Evolutionary conservation across 2,113 vertebrate species (phyloP).

Genomic region (Microtus oregoni): DNA sequence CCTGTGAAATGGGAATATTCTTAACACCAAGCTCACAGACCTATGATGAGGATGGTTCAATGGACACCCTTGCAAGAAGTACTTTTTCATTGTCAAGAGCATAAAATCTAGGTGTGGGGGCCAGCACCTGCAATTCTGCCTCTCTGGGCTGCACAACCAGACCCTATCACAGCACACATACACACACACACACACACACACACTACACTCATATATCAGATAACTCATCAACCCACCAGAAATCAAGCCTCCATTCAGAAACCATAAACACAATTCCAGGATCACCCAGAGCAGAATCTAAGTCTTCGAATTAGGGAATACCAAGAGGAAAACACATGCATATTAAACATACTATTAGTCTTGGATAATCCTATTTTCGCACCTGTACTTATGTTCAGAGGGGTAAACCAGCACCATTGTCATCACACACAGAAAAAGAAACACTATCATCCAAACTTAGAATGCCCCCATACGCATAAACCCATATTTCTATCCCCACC

Average conservation of each 20-base stretch:
- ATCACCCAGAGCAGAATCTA: background rate
- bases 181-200: background rate
- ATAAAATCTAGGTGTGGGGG: background rate
- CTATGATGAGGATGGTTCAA: background rate
- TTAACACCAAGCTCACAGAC: background rate
- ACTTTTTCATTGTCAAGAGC: background rate
- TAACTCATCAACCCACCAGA: background rate
- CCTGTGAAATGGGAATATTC: background rate
- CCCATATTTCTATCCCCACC: background rate
- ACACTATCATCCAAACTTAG: background rate
- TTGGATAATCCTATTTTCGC: background rate
- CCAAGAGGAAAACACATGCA: background rate
- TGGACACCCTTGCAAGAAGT: background rate
- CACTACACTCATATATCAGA: background rate
- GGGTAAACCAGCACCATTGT: background rate
- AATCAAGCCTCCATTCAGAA: background rate
- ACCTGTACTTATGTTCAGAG: background rate
- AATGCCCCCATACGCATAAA: background rate
- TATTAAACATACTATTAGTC: background rate
- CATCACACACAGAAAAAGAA: background rate
- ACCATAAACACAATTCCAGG: background rate
- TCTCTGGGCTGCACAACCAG: background rate
- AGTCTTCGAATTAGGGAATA: background rate
- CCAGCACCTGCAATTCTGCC: background rate
- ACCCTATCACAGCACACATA: background rate